A percentile compares a stretch with the other conserved stretches of the same genome.
phyloP scores from a whole-genome alignment of 2,797 vertebrate genomes.

The Novumbra hubbsi region DNA sequence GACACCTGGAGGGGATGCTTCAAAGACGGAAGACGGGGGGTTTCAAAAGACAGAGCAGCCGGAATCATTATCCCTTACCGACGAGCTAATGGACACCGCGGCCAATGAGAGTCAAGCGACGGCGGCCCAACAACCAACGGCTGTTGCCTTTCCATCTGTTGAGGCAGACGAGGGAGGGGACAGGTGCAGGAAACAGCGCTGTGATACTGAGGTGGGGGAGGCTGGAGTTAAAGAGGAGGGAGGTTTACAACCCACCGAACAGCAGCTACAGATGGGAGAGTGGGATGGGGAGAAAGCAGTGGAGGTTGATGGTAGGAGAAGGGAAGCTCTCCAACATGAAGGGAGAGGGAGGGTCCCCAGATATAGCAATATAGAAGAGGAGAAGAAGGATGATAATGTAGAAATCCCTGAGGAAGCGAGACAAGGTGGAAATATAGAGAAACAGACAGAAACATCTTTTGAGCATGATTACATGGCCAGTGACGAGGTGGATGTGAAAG shows the following conservation, averaged over 20 bases:
- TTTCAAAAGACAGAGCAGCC: background rate
- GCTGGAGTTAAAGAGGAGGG: background rate
- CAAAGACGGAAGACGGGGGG: slow-evolving; percentile 9
- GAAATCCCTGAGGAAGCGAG: background rate
- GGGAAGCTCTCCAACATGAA: slow-evolving; percentile 16
- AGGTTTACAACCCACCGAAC: slow-evolving; percentile 15
- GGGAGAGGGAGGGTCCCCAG: slow-evolving; percentile 15
- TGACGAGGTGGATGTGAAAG: background rate
- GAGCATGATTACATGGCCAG: background rate
- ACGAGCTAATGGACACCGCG: background rate
- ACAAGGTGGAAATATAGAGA: slow-evolving; percentile 21
- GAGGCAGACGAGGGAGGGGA: background rate
- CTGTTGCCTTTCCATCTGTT: background rate
- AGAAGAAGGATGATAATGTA: background rate
- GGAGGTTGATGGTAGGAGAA: slow-evolving; percentile 15
- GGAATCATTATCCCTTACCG: background rate
- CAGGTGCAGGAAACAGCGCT: background rate
- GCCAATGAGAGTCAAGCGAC: background rate
- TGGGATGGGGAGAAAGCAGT: slow-evolving; percentile 1
- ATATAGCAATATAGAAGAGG: slow-evolving; percentile 7
- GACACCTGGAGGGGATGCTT: background rate
- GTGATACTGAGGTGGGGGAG: background rate
- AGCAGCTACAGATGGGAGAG: slow-evolving; percentile 13
- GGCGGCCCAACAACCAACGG: slow-evolving; percentile 1
- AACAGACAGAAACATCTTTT: slow-evolving; percentile 14